phyloP scores from a whole-genome alignment of 2,888 invertebrate genomes.

The Lochmaea crataegi region DNA sequence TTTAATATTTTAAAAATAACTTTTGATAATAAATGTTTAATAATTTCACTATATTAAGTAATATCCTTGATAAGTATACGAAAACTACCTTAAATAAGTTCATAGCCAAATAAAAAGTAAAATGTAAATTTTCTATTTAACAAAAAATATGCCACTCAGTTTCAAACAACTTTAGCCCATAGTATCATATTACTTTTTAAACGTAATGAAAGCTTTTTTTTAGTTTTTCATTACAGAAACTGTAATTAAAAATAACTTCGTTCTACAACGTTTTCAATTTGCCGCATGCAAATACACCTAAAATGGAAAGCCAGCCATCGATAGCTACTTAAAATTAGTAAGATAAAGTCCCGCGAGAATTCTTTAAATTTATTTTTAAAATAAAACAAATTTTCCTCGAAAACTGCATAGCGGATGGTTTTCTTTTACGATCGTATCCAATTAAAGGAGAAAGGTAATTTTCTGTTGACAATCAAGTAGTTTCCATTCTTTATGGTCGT shows the following conservation, averaged over 20 bases:
- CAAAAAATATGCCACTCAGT: not conserved
- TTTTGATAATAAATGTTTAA: no score
- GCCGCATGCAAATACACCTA: not conserved
- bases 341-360: not conserved
- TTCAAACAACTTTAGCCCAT: no score
- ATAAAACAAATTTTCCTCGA: not conserved
- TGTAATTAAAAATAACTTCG: not conserved
- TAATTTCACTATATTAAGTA: no score
- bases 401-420: not conserved
- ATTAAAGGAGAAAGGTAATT: not conserved
- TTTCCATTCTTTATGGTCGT: not conserved
- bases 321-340: not conserved
- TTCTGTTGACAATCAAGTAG: not conserved
- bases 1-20: no score
- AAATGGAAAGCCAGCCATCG: not conserved
- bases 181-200: not conserved
- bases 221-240: not conserved
- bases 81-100: no score
- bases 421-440: not conserved
- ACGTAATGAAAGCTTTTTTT: not conserved
- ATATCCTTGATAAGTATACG: no score
- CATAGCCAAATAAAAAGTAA: no score
- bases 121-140: no score
- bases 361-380: not conserved
- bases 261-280: not conserved